Conservation (phyloP, 2,113 vertebrate species). For the Erpornis zantholeuca region DNA sequence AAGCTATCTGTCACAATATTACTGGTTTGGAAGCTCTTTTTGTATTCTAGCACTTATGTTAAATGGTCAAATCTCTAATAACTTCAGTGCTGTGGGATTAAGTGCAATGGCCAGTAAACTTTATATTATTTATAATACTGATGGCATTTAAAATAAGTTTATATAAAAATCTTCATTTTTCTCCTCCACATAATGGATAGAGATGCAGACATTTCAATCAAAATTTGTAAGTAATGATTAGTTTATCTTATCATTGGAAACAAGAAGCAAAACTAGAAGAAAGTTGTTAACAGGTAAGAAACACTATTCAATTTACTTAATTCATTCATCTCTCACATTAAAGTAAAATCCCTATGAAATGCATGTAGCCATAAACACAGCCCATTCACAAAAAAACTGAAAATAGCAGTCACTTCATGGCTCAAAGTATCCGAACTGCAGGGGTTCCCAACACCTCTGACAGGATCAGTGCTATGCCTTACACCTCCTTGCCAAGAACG, state of each 20-base stretch:
- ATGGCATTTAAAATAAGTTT: background rate
- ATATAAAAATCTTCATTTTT: background rate
- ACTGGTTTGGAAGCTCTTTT: background rate
- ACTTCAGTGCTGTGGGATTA: background rate
- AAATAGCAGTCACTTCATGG: background rate
- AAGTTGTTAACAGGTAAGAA: background rate
- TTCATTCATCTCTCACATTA: background rate
- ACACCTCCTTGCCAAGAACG: fast-evolving
- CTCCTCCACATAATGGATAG: background rate
- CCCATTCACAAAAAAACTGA: background rate
- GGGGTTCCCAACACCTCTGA: background rate
- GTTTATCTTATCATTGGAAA: background rate
- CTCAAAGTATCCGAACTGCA: background rate
- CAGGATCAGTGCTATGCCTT: background rate
- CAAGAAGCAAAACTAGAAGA: background rate
- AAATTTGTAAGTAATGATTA: background rate
- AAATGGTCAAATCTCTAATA: background rate
- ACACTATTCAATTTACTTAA: background rate
- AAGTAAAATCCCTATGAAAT: background rate
- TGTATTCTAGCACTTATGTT: background rate
- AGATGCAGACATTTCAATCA: background rate
- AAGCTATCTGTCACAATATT: background rate
- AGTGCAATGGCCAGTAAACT: background rate
- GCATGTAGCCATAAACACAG: background rate
- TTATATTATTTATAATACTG: background rate